Evolutionary conservation across 1,140 invertebrate species (phyloP).

Genomic region (Neotoxoptera formosana): DNA sequence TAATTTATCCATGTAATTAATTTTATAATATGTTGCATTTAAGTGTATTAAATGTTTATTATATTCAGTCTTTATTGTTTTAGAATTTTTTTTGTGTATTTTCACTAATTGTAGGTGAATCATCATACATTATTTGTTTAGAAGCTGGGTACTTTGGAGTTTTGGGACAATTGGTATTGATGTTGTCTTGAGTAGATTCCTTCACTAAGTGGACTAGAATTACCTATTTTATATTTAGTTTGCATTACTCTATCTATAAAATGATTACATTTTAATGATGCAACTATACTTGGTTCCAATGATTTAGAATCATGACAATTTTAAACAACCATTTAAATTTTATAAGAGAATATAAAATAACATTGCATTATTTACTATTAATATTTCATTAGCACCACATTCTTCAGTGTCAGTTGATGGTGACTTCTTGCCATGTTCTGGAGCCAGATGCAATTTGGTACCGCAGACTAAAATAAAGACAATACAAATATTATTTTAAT

Average conservation of each 20-base stretch:
- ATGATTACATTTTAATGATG: slow-evolving; percentile 89
- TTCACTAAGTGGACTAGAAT: slow-evolving; percentile 62
- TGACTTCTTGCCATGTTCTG: slow-evolving; percentile 69
- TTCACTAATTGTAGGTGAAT: slow-evolving; percentile 48
- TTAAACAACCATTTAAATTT: slow-evolving; percentile 62
- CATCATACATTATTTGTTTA: slow-evolving; percentile 52
- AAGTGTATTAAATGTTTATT: background rate
- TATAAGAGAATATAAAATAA: background rate
- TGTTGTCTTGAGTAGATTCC: slow-evolving; percentile 47
- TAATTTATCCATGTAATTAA: background rate
- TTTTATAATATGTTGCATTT: background rate
- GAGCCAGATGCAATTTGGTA: slow-evolving; percentile 86
- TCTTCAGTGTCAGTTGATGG: slow-evolving; percentile 85
- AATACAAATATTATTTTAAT: slow-evolving; percentile 63
- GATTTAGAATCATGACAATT: slow-evolving; percentile 82
- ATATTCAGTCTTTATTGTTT: slow-evolving; percentile 45
- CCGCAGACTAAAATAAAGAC: slow-evolving; percentile 93
- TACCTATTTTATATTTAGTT: slow-evolving; percentile 67
- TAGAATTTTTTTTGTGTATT: slow-evolving; percentile 43
- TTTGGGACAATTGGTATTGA: slow-evolving; percentile 27
- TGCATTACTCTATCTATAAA: slow-evolving; percentile 96
- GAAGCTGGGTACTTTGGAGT: slow-evolving; percentile 34
- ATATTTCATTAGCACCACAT: slow-evolving; percentile 93
- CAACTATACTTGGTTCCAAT: slow-evolving; percentile 89
- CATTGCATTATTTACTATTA: slow-evolving; percentile 76